Conservation (phyloP, 2,113 vertebrate species). For the Psammodynastes pulverulentus region DNA sequence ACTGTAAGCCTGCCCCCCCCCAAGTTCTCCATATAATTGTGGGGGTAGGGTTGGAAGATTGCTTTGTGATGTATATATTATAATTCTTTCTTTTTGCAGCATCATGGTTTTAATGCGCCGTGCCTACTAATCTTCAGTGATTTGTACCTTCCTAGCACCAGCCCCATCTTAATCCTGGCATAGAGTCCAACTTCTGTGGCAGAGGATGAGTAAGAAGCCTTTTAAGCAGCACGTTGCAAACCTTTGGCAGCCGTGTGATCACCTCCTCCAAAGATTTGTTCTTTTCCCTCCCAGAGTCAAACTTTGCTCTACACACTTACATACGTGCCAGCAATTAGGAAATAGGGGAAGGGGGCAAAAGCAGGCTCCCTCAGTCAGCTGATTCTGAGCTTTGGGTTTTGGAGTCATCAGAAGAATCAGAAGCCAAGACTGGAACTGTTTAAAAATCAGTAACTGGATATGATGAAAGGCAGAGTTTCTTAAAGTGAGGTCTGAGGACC, state of each 20-base stretch:
- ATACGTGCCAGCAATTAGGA: background rate
- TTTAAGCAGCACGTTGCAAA: background rate
- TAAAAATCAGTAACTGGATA: background rate
- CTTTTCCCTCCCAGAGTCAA: background rate
- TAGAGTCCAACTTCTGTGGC: background rate
- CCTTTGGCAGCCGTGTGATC: background rate
- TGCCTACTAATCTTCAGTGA: background rate
- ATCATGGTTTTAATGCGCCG: background rate
- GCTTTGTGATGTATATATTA: background rate
- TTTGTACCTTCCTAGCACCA: background rate
- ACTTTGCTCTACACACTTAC: background rate
- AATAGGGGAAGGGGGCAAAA: background rate
- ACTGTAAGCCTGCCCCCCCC: background rate
- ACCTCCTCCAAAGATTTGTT: background rate
- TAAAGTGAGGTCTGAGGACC: background rate
- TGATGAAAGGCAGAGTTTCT: background rate
- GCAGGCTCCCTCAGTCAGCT: background rate
- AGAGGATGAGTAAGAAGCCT: background rate
- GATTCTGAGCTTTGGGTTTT: background rate
- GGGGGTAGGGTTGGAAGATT: background rate
- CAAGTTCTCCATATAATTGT: background rate
- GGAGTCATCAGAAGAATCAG: background rate
- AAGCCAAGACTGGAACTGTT: background rate
- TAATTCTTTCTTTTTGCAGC: background rate
- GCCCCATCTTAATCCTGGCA: background rate